Conservation (phyloP, 2,113 vertebrate species). For the Solenodon paradoxus region DNA sequence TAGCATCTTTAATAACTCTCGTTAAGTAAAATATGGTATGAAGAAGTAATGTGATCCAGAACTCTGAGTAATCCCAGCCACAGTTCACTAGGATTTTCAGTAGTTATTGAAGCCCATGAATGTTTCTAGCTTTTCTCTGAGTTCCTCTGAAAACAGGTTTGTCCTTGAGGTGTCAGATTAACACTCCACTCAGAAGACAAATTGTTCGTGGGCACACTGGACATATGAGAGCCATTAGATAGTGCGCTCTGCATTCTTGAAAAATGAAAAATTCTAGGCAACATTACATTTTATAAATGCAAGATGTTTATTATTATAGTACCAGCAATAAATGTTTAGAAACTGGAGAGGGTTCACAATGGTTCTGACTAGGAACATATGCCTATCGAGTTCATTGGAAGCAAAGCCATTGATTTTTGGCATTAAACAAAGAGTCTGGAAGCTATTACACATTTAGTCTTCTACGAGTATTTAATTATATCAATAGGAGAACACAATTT, state of each 20-base stretch:
- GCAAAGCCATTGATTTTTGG: conserved; percentile 85
- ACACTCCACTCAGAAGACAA: conserved; percentile 86
- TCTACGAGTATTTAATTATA: conserved; percentile 89
- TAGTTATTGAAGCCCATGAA: conserved; percentile 79
- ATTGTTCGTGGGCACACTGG: conserved; percentile 83
- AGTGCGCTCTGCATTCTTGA: conserved; percentile 84
- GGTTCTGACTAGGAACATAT: conserved; percentile 88
- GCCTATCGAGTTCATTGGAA: conserved; percentile 77
- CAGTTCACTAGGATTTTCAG: conserved; percentile 74
- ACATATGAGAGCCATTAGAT: conserved; percentile 88
- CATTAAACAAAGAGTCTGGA: conserved; percentile 87
- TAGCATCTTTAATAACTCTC: conserved; percentile 76
- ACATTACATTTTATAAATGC: conserved; percentile 89
- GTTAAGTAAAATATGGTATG: conserved; percentile 69
- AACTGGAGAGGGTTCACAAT: conserved; percentile 87
- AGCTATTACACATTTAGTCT: conserved; percentile 85
- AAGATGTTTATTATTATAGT: conserved; percentile 89
- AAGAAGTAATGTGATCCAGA: conserved; percentile 77
- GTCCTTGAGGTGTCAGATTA: conserved; percentile 89
- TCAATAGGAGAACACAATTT: conserved; percentile 87
- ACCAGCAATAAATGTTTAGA: conserved; percentile 89
- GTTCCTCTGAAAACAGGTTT: conserved; percentile 80
- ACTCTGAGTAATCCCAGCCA: conserved; percentile 66
- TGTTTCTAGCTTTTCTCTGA: conserved; percentile 73
- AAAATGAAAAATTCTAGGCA: conserved; percentile 89